Percentiles rank a stretch among this genome's conserved stretches.
phyloP scores from a whole-genome alignment of 2,113 vertebrate species.

The Solea senegalensis region DNA sequence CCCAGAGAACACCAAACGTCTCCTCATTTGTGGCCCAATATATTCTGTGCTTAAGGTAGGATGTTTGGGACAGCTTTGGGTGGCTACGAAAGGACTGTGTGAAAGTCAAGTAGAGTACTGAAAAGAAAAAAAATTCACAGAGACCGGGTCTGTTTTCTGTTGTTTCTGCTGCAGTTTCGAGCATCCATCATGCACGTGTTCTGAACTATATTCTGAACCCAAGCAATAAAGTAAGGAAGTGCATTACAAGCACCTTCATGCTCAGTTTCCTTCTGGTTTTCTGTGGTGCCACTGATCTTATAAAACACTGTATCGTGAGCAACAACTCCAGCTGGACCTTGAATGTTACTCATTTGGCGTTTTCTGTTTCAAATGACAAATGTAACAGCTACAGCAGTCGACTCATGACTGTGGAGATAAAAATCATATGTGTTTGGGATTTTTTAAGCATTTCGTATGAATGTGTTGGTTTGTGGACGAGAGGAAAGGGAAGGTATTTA shows the following conservation, averaged over 20 bases:
- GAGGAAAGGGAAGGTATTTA: constrained; percentile 18
- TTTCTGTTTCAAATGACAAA: constrained; percentile 52
- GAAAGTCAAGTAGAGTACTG: constrained; percentile 7
- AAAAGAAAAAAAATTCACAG: background rate
- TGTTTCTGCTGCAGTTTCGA: too few relatives aligned
- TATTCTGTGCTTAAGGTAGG: background rate
- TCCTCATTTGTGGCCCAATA: background rate
- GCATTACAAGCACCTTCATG: background rate
- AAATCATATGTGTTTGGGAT: constrained; percentile 58
- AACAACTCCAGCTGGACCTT: constrained; percentile 9
- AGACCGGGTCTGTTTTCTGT: constrained; percentile 37
- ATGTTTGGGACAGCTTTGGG: constrained; percentile 24
- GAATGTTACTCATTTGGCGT: constrained; percentile 12
- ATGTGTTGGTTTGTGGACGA: constrained; percentile 49
- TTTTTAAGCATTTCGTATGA: constrained; percentile 49
- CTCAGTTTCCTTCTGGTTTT: constrained; percentile 2
- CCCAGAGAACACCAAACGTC: constrained; percentile 53
- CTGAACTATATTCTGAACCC: background rate
- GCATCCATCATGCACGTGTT: too few relatives aligned
- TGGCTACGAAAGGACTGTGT: constrained; percentile 14
- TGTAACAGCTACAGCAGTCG: constrained; percentile 20
- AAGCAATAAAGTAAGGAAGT: constrained; percentile 5
- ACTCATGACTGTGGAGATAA: constrained; percentile 43
- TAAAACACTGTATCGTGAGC: constrained; percentile 10
- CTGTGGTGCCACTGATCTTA: constrained; percentile 16